These are phyloP conservation scores for Harmothoe impar DNA, from an alignment of 2,888 invertebrate genomes.

Conservation along the genomic window DNA sequence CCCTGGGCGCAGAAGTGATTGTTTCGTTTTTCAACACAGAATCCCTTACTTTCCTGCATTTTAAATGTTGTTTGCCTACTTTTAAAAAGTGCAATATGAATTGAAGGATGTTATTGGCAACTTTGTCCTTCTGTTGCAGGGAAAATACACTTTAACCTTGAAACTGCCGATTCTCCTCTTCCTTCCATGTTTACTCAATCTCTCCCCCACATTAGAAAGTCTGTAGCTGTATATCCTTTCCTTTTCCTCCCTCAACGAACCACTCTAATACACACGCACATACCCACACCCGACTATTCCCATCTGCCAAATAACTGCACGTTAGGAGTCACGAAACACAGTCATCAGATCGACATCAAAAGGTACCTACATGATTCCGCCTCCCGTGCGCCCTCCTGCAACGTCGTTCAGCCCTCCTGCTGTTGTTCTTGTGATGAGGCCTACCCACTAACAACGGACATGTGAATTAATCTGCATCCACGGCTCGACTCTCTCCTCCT, in stretches of 20 bases:
- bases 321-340: slow-evolving; percentile 1
- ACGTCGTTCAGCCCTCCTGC: background rate
- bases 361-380: slow-evolving; percentile 37
- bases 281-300: background rate
- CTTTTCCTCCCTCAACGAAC: background rate
- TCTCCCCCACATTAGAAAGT: background rate
- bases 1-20: no score
- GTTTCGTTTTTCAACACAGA: no score
- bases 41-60: no score
- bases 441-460: background rate
- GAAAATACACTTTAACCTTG: no score
- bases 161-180: no score
- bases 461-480: background rate
- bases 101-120: no score
- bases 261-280: background rate
- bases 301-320: background rate
- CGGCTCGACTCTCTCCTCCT: background rate
- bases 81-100: no score
- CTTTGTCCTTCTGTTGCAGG: no score
- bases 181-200: no score
- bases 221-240: background rate
- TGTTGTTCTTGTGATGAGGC: background rate
- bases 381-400: background rate
- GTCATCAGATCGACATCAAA: slow-evolving; percentile 6
- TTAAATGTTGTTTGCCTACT: no score